A percentile compares a stretch with the other conserved stretches of the same genome.
Evolutionary conservation across 2,113 vertebrate species (phyloP).

Genomic region (Ivindomyrus marchei): DNA sequence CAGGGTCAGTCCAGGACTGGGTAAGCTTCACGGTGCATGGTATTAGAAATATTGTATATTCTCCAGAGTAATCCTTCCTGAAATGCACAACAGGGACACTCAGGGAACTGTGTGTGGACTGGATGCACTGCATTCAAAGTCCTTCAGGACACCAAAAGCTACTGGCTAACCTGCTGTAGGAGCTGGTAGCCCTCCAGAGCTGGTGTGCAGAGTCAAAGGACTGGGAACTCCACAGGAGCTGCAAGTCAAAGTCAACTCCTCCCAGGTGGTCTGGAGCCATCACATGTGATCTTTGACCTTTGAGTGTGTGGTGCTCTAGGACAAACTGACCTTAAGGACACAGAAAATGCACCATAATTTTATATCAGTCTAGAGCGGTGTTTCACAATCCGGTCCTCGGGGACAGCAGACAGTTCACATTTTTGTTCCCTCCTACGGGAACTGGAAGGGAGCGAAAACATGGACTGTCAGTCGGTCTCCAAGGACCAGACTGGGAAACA

Average conservation of each 20-base stretch:
- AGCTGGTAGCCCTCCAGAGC: slow-evolving; percentile 94
- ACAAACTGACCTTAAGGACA: slow-evolving; percentile 80
- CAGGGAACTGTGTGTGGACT: no score
- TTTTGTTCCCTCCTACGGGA: no score
- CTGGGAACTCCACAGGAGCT: slow-evolving; percentile 92
- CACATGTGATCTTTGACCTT: slow-evolving; percentile 78
- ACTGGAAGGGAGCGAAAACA: no score
- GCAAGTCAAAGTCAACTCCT: slow-evolving; percentile 86
- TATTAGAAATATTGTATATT: slow-evolving; percentile 84
- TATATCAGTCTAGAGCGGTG: neutral
- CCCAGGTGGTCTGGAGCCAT: slow-evolving; percentile 88
- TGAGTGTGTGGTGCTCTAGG: slow-evolving; percentile 88
- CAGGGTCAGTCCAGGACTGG: slow-evolving; percentile 84
- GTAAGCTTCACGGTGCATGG: slow-evolving; percentile 94
- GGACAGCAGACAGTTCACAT: no score
- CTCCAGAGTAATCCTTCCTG: slow-evolving; percentile 94
- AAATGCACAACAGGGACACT: slow-evolving; percentile 13
- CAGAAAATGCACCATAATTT: neutral
- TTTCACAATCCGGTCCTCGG: no score
- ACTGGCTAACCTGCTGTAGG: slow-evolving; percentile 79
- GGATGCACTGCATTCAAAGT: neutral
- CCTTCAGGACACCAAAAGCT: neutral
- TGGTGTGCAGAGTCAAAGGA: slow-evolving; percentile 93
- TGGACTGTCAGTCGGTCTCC: no score
- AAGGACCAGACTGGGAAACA: no score